Evolutionary conservation across 2,113 vertebrate genomes (phyloP).

Genomic region (Amia ocellicauda): DNA sequence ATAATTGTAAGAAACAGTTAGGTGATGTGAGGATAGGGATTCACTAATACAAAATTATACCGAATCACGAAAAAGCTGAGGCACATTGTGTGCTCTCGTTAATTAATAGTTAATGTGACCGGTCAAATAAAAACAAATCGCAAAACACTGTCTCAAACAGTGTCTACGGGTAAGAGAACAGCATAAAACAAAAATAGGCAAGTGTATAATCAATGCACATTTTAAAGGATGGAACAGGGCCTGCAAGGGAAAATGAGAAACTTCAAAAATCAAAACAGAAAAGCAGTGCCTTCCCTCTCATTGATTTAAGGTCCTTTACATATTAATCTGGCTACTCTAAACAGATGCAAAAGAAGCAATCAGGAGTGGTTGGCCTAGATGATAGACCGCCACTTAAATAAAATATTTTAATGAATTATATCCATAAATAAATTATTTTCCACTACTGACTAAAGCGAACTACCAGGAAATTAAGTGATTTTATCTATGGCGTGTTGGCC

Average conservation of each 20-base stretch:
- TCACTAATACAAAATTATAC: too few relatives aligned
- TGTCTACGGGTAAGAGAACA: neutral
- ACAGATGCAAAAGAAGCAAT: neutral
- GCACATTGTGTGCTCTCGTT: too few relatives aligned
- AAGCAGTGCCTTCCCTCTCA: conserved; percentile 3
- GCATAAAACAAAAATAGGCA: neutral
- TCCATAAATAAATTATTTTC: conserved; percentile 28
- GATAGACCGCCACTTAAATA: conserved; percentile 23
- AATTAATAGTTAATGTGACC: too few relatives aligned
- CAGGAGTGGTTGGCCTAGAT: conserved; percentile 2
- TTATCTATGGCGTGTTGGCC: conserved; percentile 18
- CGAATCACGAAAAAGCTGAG: too few relatives aligned
- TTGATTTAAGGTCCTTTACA: conserved; percentile 12
- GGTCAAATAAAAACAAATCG: too few relatives aligned
- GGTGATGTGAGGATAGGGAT: too few relatives aligned
- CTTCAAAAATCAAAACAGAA: neutral
- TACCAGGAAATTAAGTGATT: conserved; percentile 23
- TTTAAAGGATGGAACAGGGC: neutral
- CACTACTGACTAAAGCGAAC: conserved; percentile 12
- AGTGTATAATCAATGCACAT: neutral
- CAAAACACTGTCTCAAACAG: neutral
- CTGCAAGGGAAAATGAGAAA: neutral
- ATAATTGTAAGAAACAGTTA: too few relatives aligned
- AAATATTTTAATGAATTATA: conserved; percentile 32
- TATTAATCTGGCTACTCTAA: neutral